phyloP scores from a whole-genome alignment of 2,888 invertebrate species.

The Ichneumoninae sp. region DNA sequence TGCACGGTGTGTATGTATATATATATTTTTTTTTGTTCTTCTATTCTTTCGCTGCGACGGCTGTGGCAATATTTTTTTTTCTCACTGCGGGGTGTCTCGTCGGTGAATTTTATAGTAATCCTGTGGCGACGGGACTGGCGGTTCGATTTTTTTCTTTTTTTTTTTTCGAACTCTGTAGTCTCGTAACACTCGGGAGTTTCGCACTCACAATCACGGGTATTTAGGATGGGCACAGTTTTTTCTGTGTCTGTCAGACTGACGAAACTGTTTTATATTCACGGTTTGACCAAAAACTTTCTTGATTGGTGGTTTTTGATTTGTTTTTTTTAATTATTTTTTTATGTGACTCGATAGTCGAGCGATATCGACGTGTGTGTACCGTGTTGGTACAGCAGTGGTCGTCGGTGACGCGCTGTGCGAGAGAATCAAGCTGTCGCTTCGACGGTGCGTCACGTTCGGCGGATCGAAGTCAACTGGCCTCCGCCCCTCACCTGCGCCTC shows the following conservation, averaged over 20 bases:
- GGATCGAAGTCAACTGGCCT: constrained; percentile 81
- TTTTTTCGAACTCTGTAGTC: neutral
- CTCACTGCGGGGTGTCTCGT: constrained; percentile 13
- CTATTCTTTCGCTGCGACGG: neutral
- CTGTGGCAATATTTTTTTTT: constrained; percentile 21
- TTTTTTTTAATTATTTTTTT: neutral
- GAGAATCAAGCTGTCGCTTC: neutral
- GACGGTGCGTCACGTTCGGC: constrained; percentile 62
- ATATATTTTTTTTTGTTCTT: neutral
- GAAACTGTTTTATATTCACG: neutral
- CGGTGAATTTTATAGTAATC: constrained; percentile 1
- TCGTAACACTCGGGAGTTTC: constrained; percentile 14
- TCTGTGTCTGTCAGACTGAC: neutral
- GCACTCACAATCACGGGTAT: constrained; percentile 28
- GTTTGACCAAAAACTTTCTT: neutral
- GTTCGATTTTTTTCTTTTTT: neutral
- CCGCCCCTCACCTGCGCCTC: constrained; percentile 81
- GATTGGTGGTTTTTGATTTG: neutral
- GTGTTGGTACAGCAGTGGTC: constrained; percentile 6
- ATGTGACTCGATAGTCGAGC: neutral
- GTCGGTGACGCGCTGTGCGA: constrained; percentile 26
- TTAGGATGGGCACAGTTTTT: neutral
- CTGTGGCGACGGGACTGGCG: neutral
- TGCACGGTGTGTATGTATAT: constrained; percentile 20
- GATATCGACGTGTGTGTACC: constrained; percentile 3